Conservation (phyloP, 2,888 invertebrate species). For the Rotaria sp. region DNA sequence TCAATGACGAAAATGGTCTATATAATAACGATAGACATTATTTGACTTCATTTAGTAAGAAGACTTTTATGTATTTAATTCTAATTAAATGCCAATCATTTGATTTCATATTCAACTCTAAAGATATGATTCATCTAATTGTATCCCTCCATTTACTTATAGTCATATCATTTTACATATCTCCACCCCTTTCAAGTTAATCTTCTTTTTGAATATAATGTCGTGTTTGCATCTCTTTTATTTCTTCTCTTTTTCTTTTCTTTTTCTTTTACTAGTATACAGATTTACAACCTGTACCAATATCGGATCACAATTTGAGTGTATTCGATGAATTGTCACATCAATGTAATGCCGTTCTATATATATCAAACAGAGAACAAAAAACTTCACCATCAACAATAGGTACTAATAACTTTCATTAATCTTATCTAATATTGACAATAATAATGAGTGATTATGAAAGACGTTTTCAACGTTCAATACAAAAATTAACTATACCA, state of each 20-base stretch:
- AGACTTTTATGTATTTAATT: neutral
- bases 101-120: neutral
- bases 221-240: neutral
- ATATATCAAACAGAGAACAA: neutral
- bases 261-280: neutral
- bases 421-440: neutral
- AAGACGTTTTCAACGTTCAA: slow-evolving; percentile 7
- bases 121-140: neutral
- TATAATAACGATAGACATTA: neutral
- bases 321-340: neutral
- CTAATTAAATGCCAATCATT: neutral
- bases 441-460: neutral
- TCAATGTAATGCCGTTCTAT: neutral
- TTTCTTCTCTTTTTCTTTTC: neutral
- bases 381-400: neutral
- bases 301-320: neutral
- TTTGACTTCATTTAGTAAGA: neutral
- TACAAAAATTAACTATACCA: slow-evolving; percentile 5
- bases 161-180: neutral
- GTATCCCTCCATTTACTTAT: neutral
- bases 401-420: neutral
- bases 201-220: neutral
- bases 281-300: neutral
- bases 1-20: neutral
- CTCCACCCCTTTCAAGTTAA: neutral